Conservation (phyloP, 2,113 vertebrate genomes). For the Nansenia antarctica region DNA sequence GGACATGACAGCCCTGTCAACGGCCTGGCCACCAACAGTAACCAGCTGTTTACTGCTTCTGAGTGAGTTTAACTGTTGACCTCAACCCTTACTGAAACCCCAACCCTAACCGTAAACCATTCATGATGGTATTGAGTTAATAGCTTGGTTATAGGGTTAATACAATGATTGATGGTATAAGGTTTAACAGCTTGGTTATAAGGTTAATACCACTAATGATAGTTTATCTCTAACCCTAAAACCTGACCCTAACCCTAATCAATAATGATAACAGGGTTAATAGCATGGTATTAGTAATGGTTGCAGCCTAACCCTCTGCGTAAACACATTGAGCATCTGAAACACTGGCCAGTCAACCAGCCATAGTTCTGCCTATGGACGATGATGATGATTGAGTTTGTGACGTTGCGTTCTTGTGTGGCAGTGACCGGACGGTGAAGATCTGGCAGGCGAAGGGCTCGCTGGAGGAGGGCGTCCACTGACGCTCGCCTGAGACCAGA, state of each 20-base stretch:
- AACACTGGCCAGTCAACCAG: too few relatives aligned
- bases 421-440: slow-evolving; percentile 93
- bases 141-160: too few relatives aligned
- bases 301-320: background rate
- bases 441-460: slow-evolving; percentile 89
- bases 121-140: too few relatives aligned
- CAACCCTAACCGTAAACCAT: background rate
- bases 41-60: slow-evolving; percentile 90
- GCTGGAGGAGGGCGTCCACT: slow-evolving; percentile 79
- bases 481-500: slow-evolving; percentile 59
- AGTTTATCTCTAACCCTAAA: too few relatives aligned
- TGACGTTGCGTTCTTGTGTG: slow-evolving; percentile 1
- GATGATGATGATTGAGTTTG: background rate
- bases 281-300: too few relatives aligned
- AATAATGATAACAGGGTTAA: too few relatives aligned
- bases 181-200: too few relatives aligned
- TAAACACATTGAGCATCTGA: too few relatives aligned
- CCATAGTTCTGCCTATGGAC: background rate
- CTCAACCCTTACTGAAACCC: background rate
- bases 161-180: too few relatives aligned
- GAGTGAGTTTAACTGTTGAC: slow-evolving; percentile 81
- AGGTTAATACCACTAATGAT: too few relatives aligned
- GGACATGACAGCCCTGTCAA: slow-evolving; percentile 94
- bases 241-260: background rate
- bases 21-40: slow-evolving; percentile 88